Evolutionary conservation across 2,797 vertebrate species (phyloP).

Genomic region (Chrosomus eos): DNA sequence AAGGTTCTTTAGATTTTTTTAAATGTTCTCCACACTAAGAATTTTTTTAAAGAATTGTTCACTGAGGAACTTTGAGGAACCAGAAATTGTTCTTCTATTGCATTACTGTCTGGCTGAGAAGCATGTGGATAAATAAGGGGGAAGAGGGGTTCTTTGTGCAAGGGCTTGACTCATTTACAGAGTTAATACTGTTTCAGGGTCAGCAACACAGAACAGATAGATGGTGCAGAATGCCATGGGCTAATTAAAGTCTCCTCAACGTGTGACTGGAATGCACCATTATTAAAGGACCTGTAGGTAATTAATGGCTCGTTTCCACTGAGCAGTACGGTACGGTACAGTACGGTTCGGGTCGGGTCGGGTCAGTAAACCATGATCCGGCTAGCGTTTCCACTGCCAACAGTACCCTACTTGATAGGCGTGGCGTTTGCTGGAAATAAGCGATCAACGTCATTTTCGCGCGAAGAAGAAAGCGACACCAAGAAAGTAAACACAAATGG

Average conservation of each 20-base stretch:
- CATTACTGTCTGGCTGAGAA: neutral
- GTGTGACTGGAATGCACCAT: constrained; percentile 35
- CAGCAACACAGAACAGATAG: constrained; percentile 37
- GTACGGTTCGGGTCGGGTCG: too few species aligned
- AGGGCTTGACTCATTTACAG: constrained; percentile 12
- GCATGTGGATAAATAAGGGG: neutral
- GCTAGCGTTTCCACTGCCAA: too few species aligned
- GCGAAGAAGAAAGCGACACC: too few species aligned
- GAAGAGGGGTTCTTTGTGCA: neutral
- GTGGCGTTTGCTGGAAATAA: too few species aligned
- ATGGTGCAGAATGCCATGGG: constrained; percentile 34
- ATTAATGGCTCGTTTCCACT: too few species aligned
- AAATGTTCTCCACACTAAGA: neutral
- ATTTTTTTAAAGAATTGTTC: neutral
- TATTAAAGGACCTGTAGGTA: constrained; percentile 53
- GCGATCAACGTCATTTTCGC: too few species aligned
- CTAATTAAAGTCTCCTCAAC: constrained; percentile 54
- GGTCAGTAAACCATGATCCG: too few species aligned
- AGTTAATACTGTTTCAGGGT: constrained; percentile 37
- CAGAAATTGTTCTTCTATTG: neutral
- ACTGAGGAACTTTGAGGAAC: neutral
- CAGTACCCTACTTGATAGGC: too few species aligned
- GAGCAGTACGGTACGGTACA: too few species aligned
- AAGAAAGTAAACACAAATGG: too few species aligned
- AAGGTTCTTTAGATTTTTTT: neutral